Conservation (phyloP, 64 coral and sea anemone genomes). For the Actinia equina region DNA sequence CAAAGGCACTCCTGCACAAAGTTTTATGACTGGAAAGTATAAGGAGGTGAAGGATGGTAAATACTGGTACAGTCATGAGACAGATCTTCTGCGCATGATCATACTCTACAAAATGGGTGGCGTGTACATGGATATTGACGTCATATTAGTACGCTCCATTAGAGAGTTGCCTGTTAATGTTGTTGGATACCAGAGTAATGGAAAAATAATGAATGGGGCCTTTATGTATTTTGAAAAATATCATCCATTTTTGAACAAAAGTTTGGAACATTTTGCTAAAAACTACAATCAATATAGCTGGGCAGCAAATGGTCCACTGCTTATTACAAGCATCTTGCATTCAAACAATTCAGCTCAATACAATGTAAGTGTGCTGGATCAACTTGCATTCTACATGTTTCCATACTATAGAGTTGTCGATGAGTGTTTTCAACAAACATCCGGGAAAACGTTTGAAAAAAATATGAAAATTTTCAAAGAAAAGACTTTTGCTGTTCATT, state of each 20-base stretch:
- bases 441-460: neutral
- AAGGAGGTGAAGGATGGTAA: neutral
- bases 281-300: conserved; percentile 4
- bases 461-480: conserved; percentile 8
- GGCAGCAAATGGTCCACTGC: conserved; percentile 27
- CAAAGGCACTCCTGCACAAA: conserved; percentile 14
- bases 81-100: conserved; percentile 11
- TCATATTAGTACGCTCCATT: neutral
- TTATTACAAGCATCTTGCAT: neutral
- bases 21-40: conserved; percentile 3
- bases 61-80: conserved; percentile 32
- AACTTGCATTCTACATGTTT: conserved; percentile 35
- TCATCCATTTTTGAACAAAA: neutral
- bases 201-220: neutral
- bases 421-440: conserved; percentile 32
- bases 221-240: conserved; percentile 25
- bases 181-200: neutral
- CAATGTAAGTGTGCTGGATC: neutral
- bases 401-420: neutral
- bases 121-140: conserved; percentile 33
- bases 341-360: neutral
- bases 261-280: conserved; percentile 7
- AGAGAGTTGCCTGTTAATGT: neutral
- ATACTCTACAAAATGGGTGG: conserved; percentile 29
- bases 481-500: conserved; percentile 15